These are phyloP conservation scores for Bugulina stolonifera DNA, from an alignment of 2,888 invertebrate species.

Conservation along the genomic window DNA sequence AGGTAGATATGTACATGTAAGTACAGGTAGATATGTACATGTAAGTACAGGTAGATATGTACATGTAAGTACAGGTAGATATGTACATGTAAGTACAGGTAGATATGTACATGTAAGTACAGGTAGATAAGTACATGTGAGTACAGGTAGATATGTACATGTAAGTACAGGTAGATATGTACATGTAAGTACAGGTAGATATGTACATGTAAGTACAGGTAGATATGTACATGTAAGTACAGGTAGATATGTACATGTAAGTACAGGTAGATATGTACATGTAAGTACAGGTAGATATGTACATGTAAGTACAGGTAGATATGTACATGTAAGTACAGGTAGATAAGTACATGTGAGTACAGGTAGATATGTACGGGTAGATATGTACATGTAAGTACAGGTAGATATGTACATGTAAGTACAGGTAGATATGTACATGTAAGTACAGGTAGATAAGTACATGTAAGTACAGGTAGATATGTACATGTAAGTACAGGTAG, in stretches of 20 bases:
- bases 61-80: background rate
- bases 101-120: conserved; percentile 1
- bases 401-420: background rate
- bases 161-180: background rate
- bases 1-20: background rate
- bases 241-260: background rate
- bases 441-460: too few species aligned
- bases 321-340: conserved; percentile 1
- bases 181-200: background rate
- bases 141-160: background rate
- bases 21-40: background rate
- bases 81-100: conserved; percentile 1
- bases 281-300: background rate
- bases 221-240: background rate
- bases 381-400: conserved; percentile 1
- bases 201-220: background rate
- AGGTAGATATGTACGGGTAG: too few species aligned
- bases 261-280: background rate
- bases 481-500: conserved; percentile 1
- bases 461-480: too few species aligned
- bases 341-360: background rate
- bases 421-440: background rate
- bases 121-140: background rate
- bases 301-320: background rate
- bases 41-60: background rate